Conservation (phyloP, 2,797 vertebrate genomes). For the Crenuchus spilurus region DNA sequence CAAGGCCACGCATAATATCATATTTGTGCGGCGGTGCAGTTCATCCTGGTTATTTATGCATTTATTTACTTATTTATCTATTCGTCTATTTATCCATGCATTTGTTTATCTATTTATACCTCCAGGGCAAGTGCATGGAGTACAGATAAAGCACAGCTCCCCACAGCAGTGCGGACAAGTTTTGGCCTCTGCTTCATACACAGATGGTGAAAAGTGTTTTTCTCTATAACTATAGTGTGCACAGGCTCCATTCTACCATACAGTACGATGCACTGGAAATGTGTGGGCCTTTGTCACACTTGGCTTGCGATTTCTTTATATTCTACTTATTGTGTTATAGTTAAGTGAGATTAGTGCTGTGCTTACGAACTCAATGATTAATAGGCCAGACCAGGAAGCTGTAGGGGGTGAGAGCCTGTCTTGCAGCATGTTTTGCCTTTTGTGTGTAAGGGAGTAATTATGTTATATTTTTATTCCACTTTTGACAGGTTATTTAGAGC, state of each 20-base stretch:
- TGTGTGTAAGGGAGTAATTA: too few species aligned
- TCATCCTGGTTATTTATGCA: neutral
- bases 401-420: neutral
- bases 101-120: conserved; percentile 30
- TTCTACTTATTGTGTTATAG: neutral
- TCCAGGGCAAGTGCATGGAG: neutral
- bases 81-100: conserved; percentile 3
- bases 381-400: neutral
- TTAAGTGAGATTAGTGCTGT: too few species aligned
- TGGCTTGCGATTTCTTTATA: neutral
- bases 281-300: neutral
- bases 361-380: neutral
- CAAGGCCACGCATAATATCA: conserved; percentile 19
- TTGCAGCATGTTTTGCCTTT: neutral
- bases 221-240: neutral
- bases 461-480: too few species aligned
- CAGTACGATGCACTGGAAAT: neutral
- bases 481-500: too few species aligned
- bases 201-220: conserved; percentile 4
- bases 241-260: neutral
- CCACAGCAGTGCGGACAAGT: neutral
- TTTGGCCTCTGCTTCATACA: neutral
- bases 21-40: neutral
- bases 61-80: conserved; percentile 14
- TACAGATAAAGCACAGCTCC: neutral